Conservation (phyloP, 2,113 vertebrate species). For the Semnornis frantzii region DNA sequence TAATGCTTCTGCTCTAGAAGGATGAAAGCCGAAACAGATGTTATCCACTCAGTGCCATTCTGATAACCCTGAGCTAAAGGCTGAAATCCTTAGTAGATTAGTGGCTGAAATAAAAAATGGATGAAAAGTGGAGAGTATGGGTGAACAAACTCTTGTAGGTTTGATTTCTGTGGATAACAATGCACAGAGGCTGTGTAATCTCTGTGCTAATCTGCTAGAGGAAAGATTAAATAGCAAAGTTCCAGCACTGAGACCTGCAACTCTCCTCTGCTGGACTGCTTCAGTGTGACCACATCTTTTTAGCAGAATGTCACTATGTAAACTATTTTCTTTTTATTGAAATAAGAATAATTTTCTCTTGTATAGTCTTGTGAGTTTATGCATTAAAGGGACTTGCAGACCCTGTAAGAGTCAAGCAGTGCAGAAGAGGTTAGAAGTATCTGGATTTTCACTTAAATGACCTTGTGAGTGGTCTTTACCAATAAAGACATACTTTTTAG, state of each 20-base stretch:
- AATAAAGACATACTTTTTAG: not conserved
- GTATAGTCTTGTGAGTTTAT: not conserved
- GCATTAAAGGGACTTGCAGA: not conserved
- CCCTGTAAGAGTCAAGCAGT: not conserved
- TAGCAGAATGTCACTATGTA: not conserved
- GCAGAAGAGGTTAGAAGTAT: not conserved
- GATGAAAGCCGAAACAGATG: conserved; percentile 66
- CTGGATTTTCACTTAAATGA: not conserved
- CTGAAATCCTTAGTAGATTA: conserved; percentile 61
- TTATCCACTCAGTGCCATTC: conserved; percentile 32
- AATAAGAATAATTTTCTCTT: not conserved
- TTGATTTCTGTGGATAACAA: conserved; percentile 50
- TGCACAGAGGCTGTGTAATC: not conserved
- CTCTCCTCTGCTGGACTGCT: not conserved
- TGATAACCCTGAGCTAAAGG: conserved; percentile 53
- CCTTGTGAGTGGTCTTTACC: not conserved
- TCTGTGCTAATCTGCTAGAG: not conserved
- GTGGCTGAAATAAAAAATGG: conserved; percentile 51
- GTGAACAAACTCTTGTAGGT: conserved; percentile 2
- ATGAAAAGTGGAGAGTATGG: not conserved
- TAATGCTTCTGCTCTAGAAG: conserved; percentile 37
- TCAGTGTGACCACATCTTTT: not conserved
- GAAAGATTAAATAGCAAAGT: conserved; percentile 63
- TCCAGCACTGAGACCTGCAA: conserved; percentile 10
- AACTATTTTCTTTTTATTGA: not conserved